A percentile compares a stretch with the other conserved stretches of the same genome.
Evolutionary conservation across 2,888 invertebrate genomes (phyloP).

Genomic region (Morinoia aosen): DNA sequence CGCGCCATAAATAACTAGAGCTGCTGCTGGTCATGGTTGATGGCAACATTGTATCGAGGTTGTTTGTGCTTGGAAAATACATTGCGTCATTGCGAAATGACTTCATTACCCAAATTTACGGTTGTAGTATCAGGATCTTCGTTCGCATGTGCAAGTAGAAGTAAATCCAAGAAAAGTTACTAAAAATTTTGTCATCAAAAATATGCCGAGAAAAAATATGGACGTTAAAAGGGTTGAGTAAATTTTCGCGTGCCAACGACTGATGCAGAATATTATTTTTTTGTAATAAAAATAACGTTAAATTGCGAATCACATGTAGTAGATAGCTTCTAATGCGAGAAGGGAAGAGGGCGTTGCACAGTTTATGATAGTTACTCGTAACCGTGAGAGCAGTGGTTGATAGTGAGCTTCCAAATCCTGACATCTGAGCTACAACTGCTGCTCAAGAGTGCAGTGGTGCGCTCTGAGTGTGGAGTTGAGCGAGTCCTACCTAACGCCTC

Average conservation of each 20-base stretch:
- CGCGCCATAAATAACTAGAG: background rate
- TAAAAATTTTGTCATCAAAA: no score
- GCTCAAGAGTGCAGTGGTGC: background rate
- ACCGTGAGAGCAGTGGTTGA: background rate
- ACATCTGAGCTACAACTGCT: no score
- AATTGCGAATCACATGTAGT: background rate
- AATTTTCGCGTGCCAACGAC: background rate
- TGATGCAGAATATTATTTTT: background rate
- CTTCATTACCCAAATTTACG: no score
- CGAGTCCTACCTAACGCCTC: no score
- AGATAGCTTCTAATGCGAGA: background rate
- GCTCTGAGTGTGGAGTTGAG: background rate
- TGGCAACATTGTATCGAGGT: background rate
- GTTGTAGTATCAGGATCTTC: no score
- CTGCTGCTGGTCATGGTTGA: background rate
- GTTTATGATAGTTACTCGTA: background rate
- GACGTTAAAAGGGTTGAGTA: no score
- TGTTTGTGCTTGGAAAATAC: background rate
- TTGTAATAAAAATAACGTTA: background rate
- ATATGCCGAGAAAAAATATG: no score
- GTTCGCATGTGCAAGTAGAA: no score
- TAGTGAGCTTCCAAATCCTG: no score
- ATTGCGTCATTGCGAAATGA: no score
- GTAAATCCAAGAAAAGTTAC: no score
- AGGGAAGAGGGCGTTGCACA: background rate